phyloP scores from a whole-genome alignment of 2,113 vertebrate genomes.

The Lipotes vexillifer region DNA sequence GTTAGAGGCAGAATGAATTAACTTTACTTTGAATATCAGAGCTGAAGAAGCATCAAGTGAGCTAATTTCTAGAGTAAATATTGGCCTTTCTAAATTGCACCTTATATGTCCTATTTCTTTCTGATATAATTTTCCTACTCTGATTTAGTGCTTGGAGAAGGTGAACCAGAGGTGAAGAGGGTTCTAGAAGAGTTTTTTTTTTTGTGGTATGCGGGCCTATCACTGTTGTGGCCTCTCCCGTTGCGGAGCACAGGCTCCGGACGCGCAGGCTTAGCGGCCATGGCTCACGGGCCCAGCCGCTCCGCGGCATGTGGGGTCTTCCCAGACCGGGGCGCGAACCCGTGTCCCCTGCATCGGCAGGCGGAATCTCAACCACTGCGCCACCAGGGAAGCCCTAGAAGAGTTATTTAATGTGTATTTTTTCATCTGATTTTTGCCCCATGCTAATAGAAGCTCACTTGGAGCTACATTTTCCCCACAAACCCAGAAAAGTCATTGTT shows the following conservation, averaged over 20 bases:
- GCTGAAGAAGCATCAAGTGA: not conserved
- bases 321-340: too few species aligned
- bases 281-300: too few species aligned
- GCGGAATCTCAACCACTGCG: too few species aligned
- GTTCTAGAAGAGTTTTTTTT: not conserved
- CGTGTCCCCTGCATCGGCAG: too few species aligned
- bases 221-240: too few species aligned
- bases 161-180: not conserved
- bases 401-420: not conserved
- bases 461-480: not conserved
- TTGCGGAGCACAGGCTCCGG: too few species aligned
- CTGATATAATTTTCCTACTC: not conserved
- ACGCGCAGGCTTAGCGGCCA: too few species aligned
- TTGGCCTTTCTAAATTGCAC: not conserved
- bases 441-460: not conserved
- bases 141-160: not conserved
- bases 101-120: not conserved
- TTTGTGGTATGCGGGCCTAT: too few species aligned
- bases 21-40: not conserved
- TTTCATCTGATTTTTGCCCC: not conserved
- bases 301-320: too few species aligned
- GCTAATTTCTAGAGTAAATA: not conserved
- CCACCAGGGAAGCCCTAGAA: too few species aligned
- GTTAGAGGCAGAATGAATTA: not conserved
- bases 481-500: not conserved